Evolutionary conservation across 37 sponge, comb jelly and placozoan species (phyloP), one percentile per base, ranked within the genome.

Genomic region (Aphrocallistes beatrix): DNA sequence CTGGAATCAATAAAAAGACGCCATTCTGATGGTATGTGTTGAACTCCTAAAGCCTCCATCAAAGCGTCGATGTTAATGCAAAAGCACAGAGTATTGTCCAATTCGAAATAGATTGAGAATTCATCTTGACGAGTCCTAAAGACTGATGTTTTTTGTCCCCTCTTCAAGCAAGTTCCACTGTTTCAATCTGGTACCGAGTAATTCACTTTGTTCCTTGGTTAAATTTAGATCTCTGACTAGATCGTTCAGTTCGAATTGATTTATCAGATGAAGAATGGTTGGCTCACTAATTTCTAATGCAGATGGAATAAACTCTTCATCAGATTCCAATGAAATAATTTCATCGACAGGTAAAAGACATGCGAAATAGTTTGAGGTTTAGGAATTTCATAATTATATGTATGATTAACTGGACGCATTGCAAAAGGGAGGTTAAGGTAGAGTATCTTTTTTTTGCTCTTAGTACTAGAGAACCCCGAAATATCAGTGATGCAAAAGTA

Each of bases 401-500:
- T 37, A 82, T 82, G 83, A 23, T 19, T 23, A 40, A 82, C 45
- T 23, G 83, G 83, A 25, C 83, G 83, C 25, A 82, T 40, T 82
- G 83, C 83, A 25, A 8, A 17, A 21, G 37, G n/a, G n/a, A 38
- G 28, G 25, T 38, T 82, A 25, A 37, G 45, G 28, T 82, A 82
- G 23, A 25, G 13, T 9, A 82, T 82, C 19, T 37, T 37, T 17
- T 23, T 37, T 37, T 39, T 82, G 45, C 6, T 82, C 28, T 82
- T 82, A 40, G 83, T 28, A n/a, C n/a, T n/a, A 39, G 37, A 37
- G 45, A 40, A 82, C 25, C 83, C 83, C 23, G 39, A 40, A 39
- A 82, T 82, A 17, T 82, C 28, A 21, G 83, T 37, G 23, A 40
- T 38, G 23, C 83, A 82, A 82, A 82, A 82, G 45, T 82, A 82